Evolutionary conservation across 2,797 vertebrate species (phyloP).

Genomic region (Neoniphon sammara): DNA sequence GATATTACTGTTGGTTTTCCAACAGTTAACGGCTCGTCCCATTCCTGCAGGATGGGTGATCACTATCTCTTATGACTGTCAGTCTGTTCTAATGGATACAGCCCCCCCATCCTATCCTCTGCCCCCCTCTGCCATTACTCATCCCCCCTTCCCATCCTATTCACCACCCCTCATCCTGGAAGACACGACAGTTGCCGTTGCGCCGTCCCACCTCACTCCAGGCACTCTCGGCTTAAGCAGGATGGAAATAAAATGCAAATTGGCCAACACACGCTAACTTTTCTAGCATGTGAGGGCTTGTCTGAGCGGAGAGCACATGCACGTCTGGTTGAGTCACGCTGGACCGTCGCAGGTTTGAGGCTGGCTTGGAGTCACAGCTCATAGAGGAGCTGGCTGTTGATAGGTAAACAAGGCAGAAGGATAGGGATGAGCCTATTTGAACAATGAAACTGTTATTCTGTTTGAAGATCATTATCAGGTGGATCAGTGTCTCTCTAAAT

Average conservation of each 20-base stretch:
- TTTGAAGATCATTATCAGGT: slow-evolving; percentile 65
- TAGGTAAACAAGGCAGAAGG: slow-evolving; percentile 61
- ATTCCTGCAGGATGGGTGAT: slow-evolving; percentile 48
- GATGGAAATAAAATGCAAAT: slow-evolving; percentile 88
- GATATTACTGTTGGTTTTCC: not conserved
- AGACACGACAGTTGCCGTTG: slow-evolving; percentile 62
- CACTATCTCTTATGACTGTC: slow-evolving; percentile 63
- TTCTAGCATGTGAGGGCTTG: slow-evolving; percentile 64
- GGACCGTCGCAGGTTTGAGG: slow-evolving; percentile 23
- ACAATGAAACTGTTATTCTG: slow-evolving; percentile 58
- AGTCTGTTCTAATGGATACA: slow-evolving; percentile 61
- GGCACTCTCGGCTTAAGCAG: slow-evolving; percentile 56
- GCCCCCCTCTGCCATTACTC: not conserved
- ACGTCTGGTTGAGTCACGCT: slow-evolving; percentile 38
- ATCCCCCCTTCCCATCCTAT: not conserved
- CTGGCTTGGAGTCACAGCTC: slow-evolving; percentile 6
- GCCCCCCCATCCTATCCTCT: slow-evolving; percentile 12
- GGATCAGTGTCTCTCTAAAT: slow-evolving; percentile 19
- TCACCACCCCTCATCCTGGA: slow-evolving; percentile 49
- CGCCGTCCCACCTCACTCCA: slow-evolving; percentile 56
- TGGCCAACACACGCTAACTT: slow-evolving; percentile 21
- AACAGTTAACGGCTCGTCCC: slow-evolving; percentile 56
- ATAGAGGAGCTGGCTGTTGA: slow-evolving; percentile 43
- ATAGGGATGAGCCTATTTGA: slow-evolving; percentile 31
- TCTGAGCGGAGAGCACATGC: slow-evolving; percentile 34